phyloP scores from a whole-genome alignment of 2,888 invertebrate species.

The Drosophila sordidula region DNA sequence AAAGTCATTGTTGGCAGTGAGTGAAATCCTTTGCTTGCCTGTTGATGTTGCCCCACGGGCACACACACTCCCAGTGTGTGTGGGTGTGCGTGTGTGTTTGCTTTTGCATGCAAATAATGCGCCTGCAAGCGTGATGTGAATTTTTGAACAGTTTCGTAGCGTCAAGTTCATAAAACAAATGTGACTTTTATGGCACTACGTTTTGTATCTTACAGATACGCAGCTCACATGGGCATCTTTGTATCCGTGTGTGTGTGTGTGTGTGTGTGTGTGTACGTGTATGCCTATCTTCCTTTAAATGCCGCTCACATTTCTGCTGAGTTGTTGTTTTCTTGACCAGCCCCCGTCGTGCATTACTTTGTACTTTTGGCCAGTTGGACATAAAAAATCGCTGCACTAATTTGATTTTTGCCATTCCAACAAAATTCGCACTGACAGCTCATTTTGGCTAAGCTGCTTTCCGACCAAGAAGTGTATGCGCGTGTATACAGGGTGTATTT shows the following conservation, averaged over 20 bases:
- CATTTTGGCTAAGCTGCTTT: slow-evolving; percentile 9
- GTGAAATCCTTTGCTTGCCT: slow-evolving; percentile 51
- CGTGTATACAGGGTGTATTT: slow-evolving; percentile 42
- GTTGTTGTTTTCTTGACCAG: slow-evolving; percentile 59
- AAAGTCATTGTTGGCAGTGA: slow-evolving; percentile 42
- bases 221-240: slow-evolving; percentile 18
- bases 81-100: slow-evolving; percentile 14
- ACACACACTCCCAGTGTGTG: slow-evolving; percentile 4
- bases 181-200: slow-evolving; percentile 59
- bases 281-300: slow-evolving; percentile 23
- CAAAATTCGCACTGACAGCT: slow-evolving; percentile 34
- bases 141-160: slow-evolving; percentile 61
- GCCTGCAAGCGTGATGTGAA: slow-evolving; percentile 69
- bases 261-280: not conserved
- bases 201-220: slow-evolving; percentile 53
- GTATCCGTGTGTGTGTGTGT: not conserved
- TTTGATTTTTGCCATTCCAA: slow-evolving; percentile 62
- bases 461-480: slow-evolving; percentile 1
- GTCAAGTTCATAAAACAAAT: slow-evolving; percentile 60
- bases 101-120: slow-evolving; percentile 71
- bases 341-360: slow-evolving; percentile 24
- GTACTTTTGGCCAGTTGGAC: slow-evolving; percentile 22
- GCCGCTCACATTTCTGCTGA: slow-evolving; percentile 66
- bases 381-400: slow-evolving; percentile 74
- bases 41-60: slow-evolving; percentile 34